These are phyloP conservation scores for Craterocephalus amniculus DNA, from an alignment of 2,797 vertebrate genomes.

Conservation along the genomic window DNA sequence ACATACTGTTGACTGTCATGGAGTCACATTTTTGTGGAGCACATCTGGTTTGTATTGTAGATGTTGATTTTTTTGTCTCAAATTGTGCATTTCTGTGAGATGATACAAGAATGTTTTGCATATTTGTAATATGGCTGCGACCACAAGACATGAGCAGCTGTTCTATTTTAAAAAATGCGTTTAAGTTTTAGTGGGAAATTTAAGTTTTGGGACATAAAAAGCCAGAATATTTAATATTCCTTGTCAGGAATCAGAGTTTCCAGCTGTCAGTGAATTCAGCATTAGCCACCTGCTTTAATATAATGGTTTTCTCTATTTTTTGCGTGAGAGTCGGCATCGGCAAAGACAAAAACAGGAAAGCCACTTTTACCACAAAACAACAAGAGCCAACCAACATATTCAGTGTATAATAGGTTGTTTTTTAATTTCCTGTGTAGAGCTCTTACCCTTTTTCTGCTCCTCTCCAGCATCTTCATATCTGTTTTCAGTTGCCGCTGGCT, in stretches of 20 bases:
- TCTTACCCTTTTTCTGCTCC: not conserved
- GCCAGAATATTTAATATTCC: not conserved
- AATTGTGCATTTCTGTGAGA: not conserved
- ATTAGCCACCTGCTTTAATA: not conserved
- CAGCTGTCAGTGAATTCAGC: not conserved
- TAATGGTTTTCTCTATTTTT: not conserved
- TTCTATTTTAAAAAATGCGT: not conserved
- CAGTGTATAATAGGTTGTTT: not conserved
- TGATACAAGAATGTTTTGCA: not conserved
- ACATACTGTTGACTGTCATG: not conserved
- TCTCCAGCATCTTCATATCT: not conserved
- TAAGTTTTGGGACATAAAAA: not conserved
- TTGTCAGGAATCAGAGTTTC: not conserved
- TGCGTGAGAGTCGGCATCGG: not conserved
- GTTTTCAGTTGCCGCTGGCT: too few species aligned
- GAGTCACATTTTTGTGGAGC: not conserved
- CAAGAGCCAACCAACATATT: not conserved
- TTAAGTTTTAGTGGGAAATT: not conserved
- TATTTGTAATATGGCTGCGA: not conserved
- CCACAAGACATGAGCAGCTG: not conserved
- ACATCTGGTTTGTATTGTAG: not conserved
- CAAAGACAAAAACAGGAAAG: not conserved
- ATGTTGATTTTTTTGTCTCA: not conserved
- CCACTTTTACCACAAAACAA: not conserved
- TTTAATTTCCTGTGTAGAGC: too few species aligned